A percentile compares a stretch with the other conserved stretches of the same genome.
phyloP scores from a whole-genome alignment of 2,888 invertebrate genomes.

The Bombylius discolor region DNA sequence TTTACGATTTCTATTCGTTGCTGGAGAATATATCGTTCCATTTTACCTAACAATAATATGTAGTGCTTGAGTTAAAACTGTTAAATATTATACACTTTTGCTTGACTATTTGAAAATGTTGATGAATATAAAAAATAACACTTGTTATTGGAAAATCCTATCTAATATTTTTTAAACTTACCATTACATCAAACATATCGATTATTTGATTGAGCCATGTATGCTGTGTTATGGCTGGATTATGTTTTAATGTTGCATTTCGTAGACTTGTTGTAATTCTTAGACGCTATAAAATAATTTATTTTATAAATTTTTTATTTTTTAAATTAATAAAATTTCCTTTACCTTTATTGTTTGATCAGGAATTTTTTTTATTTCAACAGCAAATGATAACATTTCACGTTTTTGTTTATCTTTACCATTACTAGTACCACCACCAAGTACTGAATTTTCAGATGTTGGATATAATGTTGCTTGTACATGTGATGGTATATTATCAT shows the following conservation, averaged over 20 bases:
- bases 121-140: no score
- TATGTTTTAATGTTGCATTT: slow-evolving; percentile 58
- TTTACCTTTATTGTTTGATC: slow-evolving; percentile 37
- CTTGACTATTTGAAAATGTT: no score
- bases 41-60: no score
- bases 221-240: slow-evolving; percentile 50
- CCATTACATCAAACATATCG: slow-evolving; percentile 73
- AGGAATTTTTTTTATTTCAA: slow-evolving; percentile 63
- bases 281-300: slow-evolving; percentile 45
- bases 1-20: no score
- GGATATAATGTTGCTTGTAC: slow-evolving; percentile 56
- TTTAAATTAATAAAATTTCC: not conserved
- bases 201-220: slow-evolving; percentile 72
- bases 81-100: no score
- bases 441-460: slow-evolving; percentile 32
- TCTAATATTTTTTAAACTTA: slow-evolving; percentile 14
- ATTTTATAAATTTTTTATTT: not conserved
- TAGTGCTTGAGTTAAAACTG: no score
- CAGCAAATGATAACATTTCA: slow-evolving; percentile 72
- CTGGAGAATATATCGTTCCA: no score
- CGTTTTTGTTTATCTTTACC: slow-evolving; percentile 35
- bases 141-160: no score
- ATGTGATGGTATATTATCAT: slow-evolving; percentile 43
- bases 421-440: slow-evolving; percentile 10
- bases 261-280: slow-evolving; percentile 65